Conservation (phyloP, 2,113 vertebrate genomes). For the Climacteris rufus region DNA sequence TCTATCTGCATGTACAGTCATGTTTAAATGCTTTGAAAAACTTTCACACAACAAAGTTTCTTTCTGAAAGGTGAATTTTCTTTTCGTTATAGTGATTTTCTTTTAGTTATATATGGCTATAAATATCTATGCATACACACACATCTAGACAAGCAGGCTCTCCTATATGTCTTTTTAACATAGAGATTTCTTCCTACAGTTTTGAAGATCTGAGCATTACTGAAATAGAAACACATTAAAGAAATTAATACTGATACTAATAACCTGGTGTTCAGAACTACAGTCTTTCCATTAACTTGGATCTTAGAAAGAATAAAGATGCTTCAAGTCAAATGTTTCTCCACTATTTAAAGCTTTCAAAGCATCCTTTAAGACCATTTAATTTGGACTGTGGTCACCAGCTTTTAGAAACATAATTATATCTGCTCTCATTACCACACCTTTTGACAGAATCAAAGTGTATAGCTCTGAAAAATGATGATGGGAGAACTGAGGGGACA, state of each 20-base stretch:
- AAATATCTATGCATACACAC: neutral
- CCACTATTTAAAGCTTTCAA: neutral
- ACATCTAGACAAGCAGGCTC: neutral
- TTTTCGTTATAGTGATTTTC: neutral
- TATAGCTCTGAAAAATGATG: neutral
- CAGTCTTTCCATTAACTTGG: neutral
- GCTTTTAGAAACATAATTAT: constrained; percentile 11
- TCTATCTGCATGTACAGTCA: neutral
- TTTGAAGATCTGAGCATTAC: neutral
- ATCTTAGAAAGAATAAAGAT: neutral
- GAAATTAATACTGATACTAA: neutral
- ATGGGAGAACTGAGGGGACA: neutral
- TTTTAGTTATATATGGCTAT: neutral
- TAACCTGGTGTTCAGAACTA: neutral
- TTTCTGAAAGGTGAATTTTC: neutral
- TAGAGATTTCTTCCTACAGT: neutral
- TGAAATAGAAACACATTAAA: neutral
- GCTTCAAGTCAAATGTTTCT: neutral
- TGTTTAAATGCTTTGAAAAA: neutral
- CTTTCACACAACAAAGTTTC: neutral
- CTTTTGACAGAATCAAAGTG: constrained; percentile 24
- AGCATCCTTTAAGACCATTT: neutral
- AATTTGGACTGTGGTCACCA: neutral
- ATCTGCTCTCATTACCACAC: neutral
- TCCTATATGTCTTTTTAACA: neutral